phyloP scores from a whole-genome alignment of 2,113 vertebrate genomes.

The Hepsetus odoe region DNA sequence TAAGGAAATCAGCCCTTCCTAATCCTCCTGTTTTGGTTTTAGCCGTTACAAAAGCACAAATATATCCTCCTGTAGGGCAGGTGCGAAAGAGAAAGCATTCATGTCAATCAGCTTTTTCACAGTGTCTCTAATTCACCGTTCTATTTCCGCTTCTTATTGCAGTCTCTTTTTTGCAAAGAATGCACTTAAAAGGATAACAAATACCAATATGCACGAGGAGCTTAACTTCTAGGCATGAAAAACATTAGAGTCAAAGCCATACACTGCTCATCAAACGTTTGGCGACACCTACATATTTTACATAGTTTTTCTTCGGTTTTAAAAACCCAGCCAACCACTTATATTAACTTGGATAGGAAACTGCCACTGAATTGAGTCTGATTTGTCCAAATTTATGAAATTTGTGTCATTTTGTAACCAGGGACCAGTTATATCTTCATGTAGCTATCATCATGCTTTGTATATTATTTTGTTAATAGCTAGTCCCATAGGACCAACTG shows the following conservation, averaged over 20 bases:
- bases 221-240: conserved; percentile 84
- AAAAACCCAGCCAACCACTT: too few relatives aligned
- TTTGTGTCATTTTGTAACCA: too few relatives aligned
- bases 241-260: conserved; percentile 87
- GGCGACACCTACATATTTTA: background rate
- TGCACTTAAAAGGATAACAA: conserved; percentile 92
- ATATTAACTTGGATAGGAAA: too few relatives aligned
- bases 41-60: conserved; percentile 67
- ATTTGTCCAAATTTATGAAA: too few relatives aligned
- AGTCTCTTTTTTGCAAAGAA: conserved; percentile 86
- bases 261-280: conserved; percentile 1
- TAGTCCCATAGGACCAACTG: too few relatives aligned
- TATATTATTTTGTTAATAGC: too few relatives aligned
- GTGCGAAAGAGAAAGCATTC: conserved; percentile 16
- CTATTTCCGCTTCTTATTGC: conserved; percentile 72
- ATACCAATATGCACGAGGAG: conserved; percentile 96
- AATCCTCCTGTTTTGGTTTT: conserved; percentile 53
- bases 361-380: too few relatives aligned
- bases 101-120: conserved; percentile 49
- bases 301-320: too few relatives aligned
- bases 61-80: conserved; percentile 1
- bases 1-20: conserved; percentile 45
- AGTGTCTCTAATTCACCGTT: conserved; percentile 70
- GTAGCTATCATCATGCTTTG: too few relatives aligned
- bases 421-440: too few relatives aligned